Base-by-base conservation (phyloP, 2,888 invertebrate species). In the Troglohyphantes excavatus region DNA sequence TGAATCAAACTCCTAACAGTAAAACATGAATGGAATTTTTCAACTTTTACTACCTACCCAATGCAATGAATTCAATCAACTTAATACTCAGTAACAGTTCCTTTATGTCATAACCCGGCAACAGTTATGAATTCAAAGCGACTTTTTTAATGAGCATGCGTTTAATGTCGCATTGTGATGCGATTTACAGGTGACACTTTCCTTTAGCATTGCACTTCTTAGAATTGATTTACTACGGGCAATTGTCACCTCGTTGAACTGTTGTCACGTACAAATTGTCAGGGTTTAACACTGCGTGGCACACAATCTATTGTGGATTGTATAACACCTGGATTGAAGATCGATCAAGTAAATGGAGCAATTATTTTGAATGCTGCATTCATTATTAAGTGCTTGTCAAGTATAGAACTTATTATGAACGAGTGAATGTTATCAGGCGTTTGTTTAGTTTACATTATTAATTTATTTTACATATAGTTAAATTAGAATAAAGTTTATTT, bases 81-180 rank as follows among this genome's bases (percentile, higher is more conserved):
- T 1, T 39, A 39, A 7, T 7, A 39, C 13, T 7, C 9, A 39
- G 39, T 39, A 3, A 39, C 39, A 39, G 39, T 39, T 39, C 13
- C 39, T 39, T 33, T n/a, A 29, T 33, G 13, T 59, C 75, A 27
- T 61, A 75, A 75, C 61, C 75, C 33, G n/a, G 6, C n/a, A 59
- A 27, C 75, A 59, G 27, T 59, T 29, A 75, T 59, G 59, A 59
- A 75, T 59, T 33, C 11, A 5, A 75, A 75, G 29, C 27, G 27
- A 11, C 59, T 59, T 29, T 23, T 75, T 59, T 59, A 75, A 59
- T 75, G 75, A 61, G n/a, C 19, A 7, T 27, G 17, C 53, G n/a
- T 26, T 75, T 75, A 75, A 75, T 75, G 59, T 75, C 27, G 59
- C 59, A 75, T 75, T 75, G 75, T 75, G 26, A 75, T 75, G 17